A percentile compares a stretch with the other conserved stretches of the same genome.
phyloP scores from a whole-genome alignment of 2,113 vertebrate species.

The Turnix velox region DNA sequence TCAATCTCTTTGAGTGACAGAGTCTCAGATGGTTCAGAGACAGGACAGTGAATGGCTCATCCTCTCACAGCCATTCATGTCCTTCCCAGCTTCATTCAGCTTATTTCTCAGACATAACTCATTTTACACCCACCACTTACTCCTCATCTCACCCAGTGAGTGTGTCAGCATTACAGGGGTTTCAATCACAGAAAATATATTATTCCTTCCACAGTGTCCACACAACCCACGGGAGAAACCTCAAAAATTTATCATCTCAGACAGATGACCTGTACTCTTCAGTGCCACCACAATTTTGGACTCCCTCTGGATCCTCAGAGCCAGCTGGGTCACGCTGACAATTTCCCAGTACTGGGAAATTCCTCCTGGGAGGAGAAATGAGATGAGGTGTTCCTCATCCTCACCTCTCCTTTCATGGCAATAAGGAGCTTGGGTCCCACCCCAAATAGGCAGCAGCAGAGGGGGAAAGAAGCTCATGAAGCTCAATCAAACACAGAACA shows the following conservation, averaged over 20 bases:
- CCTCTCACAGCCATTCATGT: neutral
- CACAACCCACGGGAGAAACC: neutral
- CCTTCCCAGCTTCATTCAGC: conserved; percentile 14
- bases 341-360: too few species aligned
- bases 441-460: neutral
- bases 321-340: neutral
- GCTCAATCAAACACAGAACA: neutral
- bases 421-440: neutral
- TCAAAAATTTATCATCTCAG: neutral
- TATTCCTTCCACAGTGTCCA: neutral
- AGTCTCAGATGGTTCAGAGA: neutral
- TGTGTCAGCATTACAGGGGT: neutral
- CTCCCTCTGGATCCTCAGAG: neutral
- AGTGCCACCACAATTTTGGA: neutral
- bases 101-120: neutral
- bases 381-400: neutral
- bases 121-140: neutral
- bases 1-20: conserved; percentile 9
- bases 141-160: neutral
- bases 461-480: neutral
- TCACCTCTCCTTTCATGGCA: neutral
- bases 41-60: neutral
- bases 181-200: neutral
- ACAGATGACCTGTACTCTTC: neutral
- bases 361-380: neutral